Percentiles rank a stretch among this genome's conserved stretches.
Conservation (phyloP, 1,140 invertebrate genomes). For the Elymnias hypermnestra region DNA sequence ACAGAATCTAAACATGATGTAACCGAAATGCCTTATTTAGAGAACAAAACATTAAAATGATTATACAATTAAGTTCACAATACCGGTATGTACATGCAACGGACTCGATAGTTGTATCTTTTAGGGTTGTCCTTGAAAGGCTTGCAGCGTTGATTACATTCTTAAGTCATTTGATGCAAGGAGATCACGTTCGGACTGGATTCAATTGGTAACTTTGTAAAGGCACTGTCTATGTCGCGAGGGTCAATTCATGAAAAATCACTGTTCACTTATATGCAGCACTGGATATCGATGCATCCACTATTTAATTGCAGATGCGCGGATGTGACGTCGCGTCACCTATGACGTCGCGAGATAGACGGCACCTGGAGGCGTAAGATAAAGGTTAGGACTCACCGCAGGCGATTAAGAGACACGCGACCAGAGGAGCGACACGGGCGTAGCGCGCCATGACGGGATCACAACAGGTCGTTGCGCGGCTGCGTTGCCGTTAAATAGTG, state of each 20-base stretch:
- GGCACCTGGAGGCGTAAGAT: slow-evolving; percentile 60
- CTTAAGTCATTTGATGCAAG: slow-evolving; percentile 56
- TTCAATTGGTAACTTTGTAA: slow-evolving; percentile 43
- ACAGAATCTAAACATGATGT: background rate
- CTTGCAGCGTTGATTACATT: slow-evolving; percentile 52
- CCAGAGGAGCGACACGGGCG: slow-evolving; percentile 74
- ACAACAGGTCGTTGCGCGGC: slow-evolving; percentile 77
- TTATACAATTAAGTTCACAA: slow-evolving; percentile 29
- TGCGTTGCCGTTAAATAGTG: slow-evolving; percentile 72
- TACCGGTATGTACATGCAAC: slow-evolving; percentile 25
- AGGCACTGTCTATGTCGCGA: slow-evolving; percentile 59
- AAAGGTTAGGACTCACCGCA: slow-evolving; percentile 75
- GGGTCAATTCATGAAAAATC: slow-evolving; percentile 48
- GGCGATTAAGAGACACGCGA: slow-evolving; percentile 74
- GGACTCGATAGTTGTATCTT: slow-evolving; percentile 42
- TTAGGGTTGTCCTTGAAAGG: slow-evolving; percentile 60
- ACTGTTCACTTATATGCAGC: slow-evolving; percentile 63
- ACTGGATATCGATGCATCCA: slow-evolving; percentile 49
- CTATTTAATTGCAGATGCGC: slow-evolving; percentile 44
- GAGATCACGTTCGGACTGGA: slow-evolving; percentile 47
- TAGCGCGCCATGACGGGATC: slow-evolving; percentile 78
- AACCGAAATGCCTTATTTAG: background rate
- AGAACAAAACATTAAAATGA: slow-evolving; percentile 5
- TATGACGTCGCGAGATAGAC: slow-evolving; percentile 64
- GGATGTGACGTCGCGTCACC: slow-evolving; percentile 40